These are phyloP conservation scores for Chondrilla cf. caribensis DNA, from an alignment of 37 sponge, comb jelly and placozoan genomes.

Conservation along the genomic window DNA sequence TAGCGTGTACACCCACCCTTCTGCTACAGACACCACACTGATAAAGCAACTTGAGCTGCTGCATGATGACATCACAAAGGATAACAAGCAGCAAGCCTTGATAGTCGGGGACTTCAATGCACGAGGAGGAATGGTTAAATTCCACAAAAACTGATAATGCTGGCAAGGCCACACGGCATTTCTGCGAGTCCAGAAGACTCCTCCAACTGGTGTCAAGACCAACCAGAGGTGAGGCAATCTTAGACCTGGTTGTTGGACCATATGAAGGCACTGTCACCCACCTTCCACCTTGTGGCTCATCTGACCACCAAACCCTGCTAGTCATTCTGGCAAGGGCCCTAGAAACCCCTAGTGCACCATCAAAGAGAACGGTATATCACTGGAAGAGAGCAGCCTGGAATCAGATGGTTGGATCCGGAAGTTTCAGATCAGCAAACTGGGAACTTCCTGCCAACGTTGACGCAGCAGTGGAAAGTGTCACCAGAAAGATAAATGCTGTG, in stretches of 20 bases:
- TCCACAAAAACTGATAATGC: slow-evolving; percentile 18
- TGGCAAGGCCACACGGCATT: slow-evolving; percentile 17
- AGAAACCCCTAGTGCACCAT: not conserved
- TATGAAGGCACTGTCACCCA: slow-evolving; percentile 20
- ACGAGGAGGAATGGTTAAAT: slow-evolving; percentile 15
- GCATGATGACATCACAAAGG: not conserved
- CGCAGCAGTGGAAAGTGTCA: not conserved
- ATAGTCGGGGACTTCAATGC: slow-evolving; percentile 23
- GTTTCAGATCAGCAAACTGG: not conserved
- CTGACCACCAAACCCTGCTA: slow-evolving; percentile 27
- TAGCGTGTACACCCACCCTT: slow-evolving; percentile 10
- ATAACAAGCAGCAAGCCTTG: slow-evolving; percentile 8
- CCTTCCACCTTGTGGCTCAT: slow-evolving; percentile 26
- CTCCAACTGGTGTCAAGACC: slow-evolving; percentile 18
- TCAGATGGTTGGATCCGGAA: slow-evolving; percentile 11
- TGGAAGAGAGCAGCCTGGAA: slow-evolving; percentile 21
- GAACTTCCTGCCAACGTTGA: not conserved
- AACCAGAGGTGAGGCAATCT: slow-evolving; percentile 18
- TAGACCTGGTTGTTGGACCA: slow-evolving; percentile 17
- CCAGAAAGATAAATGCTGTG: not conserved
- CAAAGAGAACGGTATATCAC: slow-evolving; percentile 1
- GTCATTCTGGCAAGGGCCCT: not conserved
- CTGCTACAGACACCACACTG: slow-evolving; percentile 6
- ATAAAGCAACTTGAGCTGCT: slow-evolving; percentile 1
- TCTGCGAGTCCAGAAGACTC: slow-evolving; percentile 12